Conservation (phyloP, 2,888 invertebrate genomes). For the Oligia fasciuncula region DNA sequence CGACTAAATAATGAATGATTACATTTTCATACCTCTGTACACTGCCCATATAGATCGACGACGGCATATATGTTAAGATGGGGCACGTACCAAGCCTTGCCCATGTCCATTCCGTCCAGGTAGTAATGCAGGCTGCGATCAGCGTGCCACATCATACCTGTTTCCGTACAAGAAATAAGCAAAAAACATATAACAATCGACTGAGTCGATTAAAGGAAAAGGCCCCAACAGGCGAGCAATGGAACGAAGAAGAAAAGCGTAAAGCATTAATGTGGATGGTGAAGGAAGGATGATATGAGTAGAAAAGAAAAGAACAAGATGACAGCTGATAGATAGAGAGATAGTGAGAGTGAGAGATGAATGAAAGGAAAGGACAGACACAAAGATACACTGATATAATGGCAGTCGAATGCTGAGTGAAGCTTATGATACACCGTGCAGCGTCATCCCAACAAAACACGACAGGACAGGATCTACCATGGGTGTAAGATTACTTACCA, state of each 20-base stretch:
- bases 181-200: neutral
- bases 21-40: conserved; percentile 93
- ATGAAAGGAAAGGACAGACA: neutral
- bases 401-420: neutral
- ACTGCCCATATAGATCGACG: conserved; percentile 98
- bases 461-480: neutral
- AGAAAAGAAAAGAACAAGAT: neutral
- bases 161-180: conserved; percentile 27
- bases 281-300: neutral
- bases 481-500: conserved; percentile 82
- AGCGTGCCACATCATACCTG: conserved; percentile 95
- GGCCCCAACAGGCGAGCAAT: neutral
- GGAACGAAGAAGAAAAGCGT: neutral
- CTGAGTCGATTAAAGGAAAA: neutral
- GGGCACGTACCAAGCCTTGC: conserved; percentile 94
- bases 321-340: neutral
- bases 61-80: conserved; percentile 96
- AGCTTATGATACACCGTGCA: neutral
- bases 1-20: neutral
- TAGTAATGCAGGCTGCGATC: conserved; percentile 96
- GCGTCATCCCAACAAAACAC: neutral
- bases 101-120: conserved; percentile 96
- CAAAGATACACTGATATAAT: neutral
- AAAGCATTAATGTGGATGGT: neutral
- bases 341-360: neutral